A percentile compares a stretch with the other conserved stretches of the same genome.
These are phyloP conservation scores for Baryphthengus martii DNA, from an alignment of 2,113 vertebrate genomes.

Conservation along the genomic window DNA sequence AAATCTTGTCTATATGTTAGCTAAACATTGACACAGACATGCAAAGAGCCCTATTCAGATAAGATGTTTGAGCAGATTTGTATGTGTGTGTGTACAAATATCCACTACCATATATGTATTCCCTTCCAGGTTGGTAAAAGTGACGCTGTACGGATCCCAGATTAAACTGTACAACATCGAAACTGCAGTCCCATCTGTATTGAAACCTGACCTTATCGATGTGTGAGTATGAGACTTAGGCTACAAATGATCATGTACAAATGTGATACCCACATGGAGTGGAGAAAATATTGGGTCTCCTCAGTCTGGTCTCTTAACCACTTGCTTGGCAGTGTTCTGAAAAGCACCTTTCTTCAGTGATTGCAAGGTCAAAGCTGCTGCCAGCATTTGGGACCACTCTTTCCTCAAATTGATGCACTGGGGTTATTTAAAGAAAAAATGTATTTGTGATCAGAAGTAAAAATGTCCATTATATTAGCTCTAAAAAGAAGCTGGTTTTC, in stretches of 20 bases:
- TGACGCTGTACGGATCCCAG: conserved; percentile 93
- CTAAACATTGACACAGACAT: neutral
- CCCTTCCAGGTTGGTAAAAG: conserved; percentile 87
- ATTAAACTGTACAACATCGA: conserved; percentile 96
- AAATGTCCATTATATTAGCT: neutral
- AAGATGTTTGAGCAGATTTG: neutral
- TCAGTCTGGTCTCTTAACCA: neutral
- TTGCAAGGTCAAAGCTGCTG: neutral
- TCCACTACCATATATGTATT: neutral
- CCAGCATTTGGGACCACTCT: neutral
- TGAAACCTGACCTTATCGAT: conserved; percentile 96
- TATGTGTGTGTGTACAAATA: neutral
- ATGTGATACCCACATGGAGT: rapidly evolving
- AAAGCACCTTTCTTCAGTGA: neutral
- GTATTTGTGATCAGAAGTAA: neutral
- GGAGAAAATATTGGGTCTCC: rapidly evolving
- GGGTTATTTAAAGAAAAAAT: neutral
- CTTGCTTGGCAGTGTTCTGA: neutral
- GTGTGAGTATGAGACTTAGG: conserved; percentile 82
- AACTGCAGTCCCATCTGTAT: conserved; percentile 93
- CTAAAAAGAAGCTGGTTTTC: neutral
- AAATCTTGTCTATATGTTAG: neutral
- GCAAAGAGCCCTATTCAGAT: neutral
- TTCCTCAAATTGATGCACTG: neutral
- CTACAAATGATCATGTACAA: neutral